phyloP scores from a whole-genome alignment of 1,140 invertebrate genomes.

The Bicyclus anynana region DNA sequence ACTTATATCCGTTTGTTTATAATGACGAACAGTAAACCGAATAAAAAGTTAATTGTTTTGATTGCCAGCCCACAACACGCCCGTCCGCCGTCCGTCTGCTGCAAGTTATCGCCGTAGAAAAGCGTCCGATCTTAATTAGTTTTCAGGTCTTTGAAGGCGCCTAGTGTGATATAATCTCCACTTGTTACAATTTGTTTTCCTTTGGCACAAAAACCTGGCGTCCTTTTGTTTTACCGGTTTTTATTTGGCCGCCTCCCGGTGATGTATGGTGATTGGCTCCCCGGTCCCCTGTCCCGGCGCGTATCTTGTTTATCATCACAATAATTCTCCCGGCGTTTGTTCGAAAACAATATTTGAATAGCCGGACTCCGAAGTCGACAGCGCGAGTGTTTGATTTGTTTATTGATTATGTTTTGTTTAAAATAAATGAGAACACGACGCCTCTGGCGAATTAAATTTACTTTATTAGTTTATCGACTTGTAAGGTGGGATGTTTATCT shows the following conservation, averaged over 20 bases:
- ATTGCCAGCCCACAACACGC: slow-evolving; percentile 66
- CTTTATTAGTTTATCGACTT: slow-evolving; percentile 40
- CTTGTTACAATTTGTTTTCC: slow-evolving; percentile 74
- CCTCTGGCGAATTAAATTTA: slow-evolving; percentile 56
- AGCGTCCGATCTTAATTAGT: slow-evolving; percentile 76
- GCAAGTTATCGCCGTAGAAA: slow-evolving; percentile 72
- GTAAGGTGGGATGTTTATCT: slow-evolving; percentile 34
- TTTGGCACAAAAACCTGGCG: slow-evolving; percentile 58
- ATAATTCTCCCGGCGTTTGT: slow-evolving; percentile 57
- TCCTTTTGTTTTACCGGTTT: slow-evolving; percentile 65
- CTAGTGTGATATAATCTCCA: slow-evolving; percentile 69
- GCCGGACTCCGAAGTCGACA: slow-evolving; percentile 33
- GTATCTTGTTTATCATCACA: slow-evolving; percentile 71
- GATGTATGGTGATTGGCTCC: slow-evolving; percentile 74
- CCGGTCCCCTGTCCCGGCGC: slow-evolving; percentile 62
- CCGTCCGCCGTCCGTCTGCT: slow-evolving; percentile 45
- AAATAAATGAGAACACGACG: slow-evolving; percentile 56
- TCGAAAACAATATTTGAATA: slow-evolving; percentile 62
- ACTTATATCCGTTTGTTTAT: slow-evolving; percentile 55
- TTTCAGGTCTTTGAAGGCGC: slow-evolving; percentile 73
- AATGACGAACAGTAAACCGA: slow-evolving; percentile 50
- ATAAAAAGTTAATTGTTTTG: slow-evolving; percentile 76
- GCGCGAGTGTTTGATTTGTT: slow-evolving; percentile 51
- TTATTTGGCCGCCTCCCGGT: slow-evolving; percentile 58
- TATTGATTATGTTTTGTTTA: slow-evolving; percentile 63